Conservation (phyloP, 2,113 vertebrate species). For the Labeo catla region DNA sequence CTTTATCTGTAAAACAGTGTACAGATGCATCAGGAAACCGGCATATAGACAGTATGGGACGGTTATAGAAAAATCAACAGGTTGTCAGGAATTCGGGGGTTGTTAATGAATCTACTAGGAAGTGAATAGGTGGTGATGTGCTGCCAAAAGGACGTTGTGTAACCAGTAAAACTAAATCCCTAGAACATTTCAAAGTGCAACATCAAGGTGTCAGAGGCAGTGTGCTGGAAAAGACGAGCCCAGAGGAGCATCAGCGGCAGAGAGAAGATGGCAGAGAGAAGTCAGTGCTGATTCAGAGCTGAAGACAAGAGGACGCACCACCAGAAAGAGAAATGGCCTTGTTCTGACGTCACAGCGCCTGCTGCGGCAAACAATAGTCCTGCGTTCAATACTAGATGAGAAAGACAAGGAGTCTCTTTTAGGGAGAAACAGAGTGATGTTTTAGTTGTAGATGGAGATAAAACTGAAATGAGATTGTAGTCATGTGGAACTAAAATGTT, state of each 20-base stretch:
- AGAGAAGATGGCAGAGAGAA: neutral
- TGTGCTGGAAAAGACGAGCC: conserved; percentile 36
- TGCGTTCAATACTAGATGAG: neutral
- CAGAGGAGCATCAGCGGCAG: neutral
- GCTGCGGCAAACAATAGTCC: neutral
- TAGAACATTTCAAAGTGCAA: conserved; percentile 31
- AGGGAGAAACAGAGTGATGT: neutral
- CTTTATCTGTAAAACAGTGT: neutral
- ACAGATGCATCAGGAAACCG: neutral
- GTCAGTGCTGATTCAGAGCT: conserved; percentile 15
- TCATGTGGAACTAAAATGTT: neutral
- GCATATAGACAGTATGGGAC: neutral
- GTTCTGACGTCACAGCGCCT: neutral
- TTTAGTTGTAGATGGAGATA: neutral
- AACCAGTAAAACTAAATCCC: neutral
- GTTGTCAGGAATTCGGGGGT: neutral
- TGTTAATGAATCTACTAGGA: conserved; percentile 50
- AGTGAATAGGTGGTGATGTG: neutral
- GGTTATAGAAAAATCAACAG: neutral
- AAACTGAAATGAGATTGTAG: neutral
- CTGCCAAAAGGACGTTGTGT: conserved; percentile 47
- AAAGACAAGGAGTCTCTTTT: neutral
- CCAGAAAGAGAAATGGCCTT: neutral
- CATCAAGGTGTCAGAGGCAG: conserved; percentile 36
- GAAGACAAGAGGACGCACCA: neutral